These are phyloP conservation scores for Sphyrna mokarran DNA, from an alignment of 2,113 vertebrate genomes.

Conservation along the genomic window DNA sequence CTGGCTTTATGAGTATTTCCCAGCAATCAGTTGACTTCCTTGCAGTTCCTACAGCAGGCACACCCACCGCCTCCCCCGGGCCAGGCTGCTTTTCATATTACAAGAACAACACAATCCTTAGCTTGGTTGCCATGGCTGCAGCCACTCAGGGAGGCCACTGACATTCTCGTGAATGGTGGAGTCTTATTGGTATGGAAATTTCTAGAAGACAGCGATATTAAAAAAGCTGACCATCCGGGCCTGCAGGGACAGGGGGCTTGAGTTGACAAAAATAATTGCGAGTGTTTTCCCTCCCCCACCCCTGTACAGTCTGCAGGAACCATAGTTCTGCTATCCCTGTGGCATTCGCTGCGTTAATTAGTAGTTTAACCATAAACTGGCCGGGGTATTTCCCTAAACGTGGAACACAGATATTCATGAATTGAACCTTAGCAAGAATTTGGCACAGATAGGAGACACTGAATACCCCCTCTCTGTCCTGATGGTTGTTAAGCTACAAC, in stretches of 20 bases:
- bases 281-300: too few relatives aligned
- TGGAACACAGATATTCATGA: background rate
- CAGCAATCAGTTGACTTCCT: background rate
- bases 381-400: background rate
- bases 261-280: background rate
- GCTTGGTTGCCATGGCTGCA: conserved; percentile 5
- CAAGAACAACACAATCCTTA: background rate
- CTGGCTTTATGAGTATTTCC: background rate
- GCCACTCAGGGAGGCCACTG: background rate
- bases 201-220: background rate
- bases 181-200: conserved; percentile 16
- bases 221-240: background rate
- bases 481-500: background rate
- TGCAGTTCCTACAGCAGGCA: background rate
- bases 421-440: background rate
- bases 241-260: background rate
- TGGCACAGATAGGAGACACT: background rate
- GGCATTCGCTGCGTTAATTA: background rate
- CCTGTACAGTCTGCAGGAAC: background rate
- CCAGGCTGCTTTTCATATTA: background rate
- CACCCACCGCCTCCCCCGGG: background rate
- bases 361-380: background rate
- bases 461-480: background rate
- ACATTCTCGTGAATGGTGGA: background rate
- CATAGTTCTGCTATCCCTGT: background rate